Percentiles rank a stretch among this genome's conserved stretches.
phyloP scores from a whole-genome alignment of 1,140 invertebrate genomes.

The Ylistrum balloti region DNA sequence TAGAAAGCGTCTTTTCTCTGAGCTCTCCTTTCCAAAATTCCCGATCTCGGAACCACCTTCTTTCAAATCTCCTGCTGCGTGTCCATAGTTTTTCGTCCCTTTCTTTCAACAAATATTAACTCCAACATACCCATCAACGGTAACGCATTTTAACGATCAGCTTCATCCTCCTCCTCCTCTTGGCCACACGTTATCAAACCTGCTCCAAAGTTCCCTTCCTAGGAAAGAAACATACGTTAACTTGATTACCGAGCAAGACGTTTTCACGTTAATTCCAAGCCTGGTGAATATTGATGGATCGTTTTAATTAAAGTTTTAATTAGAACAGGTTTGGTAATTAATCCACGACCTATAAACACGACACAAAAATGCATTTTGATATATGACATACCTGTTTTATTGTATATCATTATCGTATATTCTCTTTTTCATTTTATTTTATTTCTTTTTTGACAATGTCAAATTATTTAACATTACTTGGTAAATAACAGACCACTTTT shows the following conservation, averaged over 20 bases:
- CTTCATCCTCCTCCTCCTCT: background rate
- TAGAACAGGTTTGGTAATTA: background rate
- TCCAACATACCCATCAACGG: too few relatives aligned
- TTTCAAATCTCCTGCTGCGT: background rate
- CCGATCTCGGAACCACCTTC: background rate
- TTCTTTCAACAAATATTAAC: too few relatives aligned
- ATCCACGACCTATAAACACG: background rate
- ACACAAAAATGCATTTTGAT: background rate
- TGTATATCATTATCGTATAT: too few relatives aligned
- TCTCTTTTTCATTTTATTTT: too few relatives aligned
- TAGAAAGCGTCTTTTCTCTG: background rate
- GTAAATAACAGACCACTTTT: too few relatives aligned
- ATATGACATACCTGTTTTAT: too few relatives aligned
- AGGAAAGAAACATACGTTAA: background rate
- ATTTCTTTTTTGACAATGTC: too few relatives aligned
- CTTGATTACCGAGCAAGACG: background rate
- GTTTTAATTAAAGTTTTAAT: background rate
- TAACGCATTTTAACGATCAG: too few relatives aligned
- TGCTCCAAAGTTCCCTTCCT: background rate
- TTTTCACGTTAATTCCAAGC: background rate
- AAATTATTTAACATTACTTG: too few relatives aligned
- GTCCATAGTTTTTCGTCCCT: background rate
- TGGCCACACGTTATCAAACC: background rate
- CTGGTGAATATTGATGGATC: background rate
- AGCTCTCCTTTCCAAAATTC: background rate